These are phyloP conservation scores for Drosophila leonis DNA, from an alignment of 2,888 invertebrate genomes.

Conservation along the genomic window DNA sequence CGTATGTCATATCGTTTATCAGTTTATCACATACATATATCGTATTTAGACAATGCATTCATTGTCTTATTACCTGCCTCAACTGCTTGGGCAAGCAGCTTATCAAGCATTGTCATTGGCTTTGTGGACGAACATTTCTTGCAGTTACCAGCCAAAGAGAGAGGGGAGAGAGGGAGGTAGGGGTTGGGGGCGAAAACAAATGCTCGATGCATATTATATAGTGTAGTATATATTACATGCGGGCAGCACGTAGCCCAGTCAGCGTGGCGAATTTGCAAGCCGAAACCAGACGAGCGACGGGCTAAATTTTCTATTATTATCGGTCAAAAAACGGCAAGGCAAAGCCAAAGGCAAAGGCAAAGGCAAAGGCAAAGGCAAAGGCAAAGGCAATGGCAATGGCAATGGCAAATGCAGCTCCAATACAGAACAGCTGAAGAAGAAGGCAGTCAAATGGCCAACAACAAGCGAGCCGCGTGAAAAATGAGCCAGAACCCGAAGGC, in stretches of 20 bases:
- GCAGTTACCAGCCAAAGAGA: conserved; percentile 6
- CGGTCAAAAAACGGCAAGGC: conserved; percentile 25
- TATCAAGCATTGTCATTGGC: conserved; percentile 24
- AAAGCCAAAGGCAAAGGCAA: conserved; percentile 3
- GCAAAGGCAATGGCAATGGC: conserved; percentile 1
- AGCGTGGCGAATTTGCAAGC: conserved; percentile 48
- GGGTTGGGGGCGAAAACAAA: conserved; percentile 5
- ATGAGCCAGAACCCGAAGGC: conserved; percentile 62
- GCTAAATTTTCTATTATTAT: conserved; percentile 52
- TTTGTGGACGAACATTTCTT: conserved; percentile 10
- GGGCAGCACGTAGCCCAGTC: conserved; percentile 61
- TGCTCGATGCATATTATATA: neutral
- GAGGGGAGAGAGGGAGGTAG: neutral
- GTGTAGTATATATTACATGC: conserved; percentile 33
- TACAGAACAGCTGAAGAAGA: conserved; percentile 15
- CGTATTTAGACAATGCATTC: conserved; percentile 6
- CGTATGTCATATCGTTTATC: neutral
- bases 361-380: neutral
- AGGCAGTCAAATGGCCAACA: conserved; percentile 30
- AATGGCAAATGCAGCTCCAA: conserved; percentile 8
- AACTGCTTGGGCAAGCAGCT: conserved; percentile 18
- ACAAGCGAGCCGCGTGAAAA: conserved; percentile 62
- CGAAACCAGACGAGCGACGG: conserved; percentile 37
- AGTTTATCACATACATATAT: neutral
- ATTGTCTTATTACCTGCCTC: conserved; percentile 28